These are phyloP conservation scores for Macaria notata DNA, from an alignment of 2,888 invertebrate genomes.

Conservation along the genomic window DNA sequence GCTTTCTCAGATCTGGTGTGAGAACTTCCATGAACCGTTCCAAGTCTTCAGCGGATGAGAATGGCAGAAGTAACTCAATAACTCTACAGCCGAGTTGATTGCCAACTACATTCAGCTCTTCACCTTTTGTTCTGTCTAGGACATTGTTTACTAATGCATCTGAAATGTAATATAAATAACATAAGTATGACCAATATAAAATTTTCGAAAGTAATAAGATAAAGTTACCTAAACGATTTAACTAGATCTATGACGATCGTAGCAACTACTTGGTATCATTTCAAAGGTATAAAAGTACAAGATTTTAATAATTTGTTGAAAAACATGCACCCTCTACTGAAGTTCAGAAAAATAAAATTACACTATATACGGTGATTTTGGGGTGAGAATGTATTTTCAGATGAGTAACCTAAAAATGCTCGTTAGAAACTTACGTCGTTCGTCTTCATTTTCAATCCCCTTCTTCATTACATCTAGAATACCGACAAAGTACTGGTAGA, in stretches of 20 bases:
- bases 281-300: too few species aligned
- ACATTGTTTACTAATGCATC: conserved; percentile 88
- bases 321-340: too few species aligned
- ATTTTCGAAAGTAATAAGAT: too few species aligned
- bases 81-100: conserved; percentile 92
- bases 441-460: conserved; percentile 86
- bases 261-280: too few species aligned
- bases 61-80: conserved; percentile 88
- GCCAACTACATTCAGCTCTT: conserved; percentile 87
- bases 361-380: too few species aligned
- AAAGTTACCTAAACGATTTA: too few species aligned
- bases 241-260: too few species aligned
- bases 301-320: too few species aligned
- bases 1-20: conserved; percentile 84
- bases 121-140: conserved; percentile 85
- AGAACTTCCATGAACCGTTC: conserved; percentile 85
- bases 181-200: too few species aligned
- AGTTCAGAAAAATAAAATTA: too few species aligned
- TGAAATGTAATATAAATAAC: conserved; percentile 51
- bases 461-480: conserved; percentile 87
- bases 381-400: too few species aligned
- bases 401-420: too few species aligned
- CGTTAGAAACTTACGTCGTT: conserved; percentile 81
- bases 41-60: conserved; percentile 83
- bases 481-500: conserved; percentile 89